Base-by-base conservation (phyloP, 2,113 vertebrate genomes). In the Atlantisia rogersi region DNA sequence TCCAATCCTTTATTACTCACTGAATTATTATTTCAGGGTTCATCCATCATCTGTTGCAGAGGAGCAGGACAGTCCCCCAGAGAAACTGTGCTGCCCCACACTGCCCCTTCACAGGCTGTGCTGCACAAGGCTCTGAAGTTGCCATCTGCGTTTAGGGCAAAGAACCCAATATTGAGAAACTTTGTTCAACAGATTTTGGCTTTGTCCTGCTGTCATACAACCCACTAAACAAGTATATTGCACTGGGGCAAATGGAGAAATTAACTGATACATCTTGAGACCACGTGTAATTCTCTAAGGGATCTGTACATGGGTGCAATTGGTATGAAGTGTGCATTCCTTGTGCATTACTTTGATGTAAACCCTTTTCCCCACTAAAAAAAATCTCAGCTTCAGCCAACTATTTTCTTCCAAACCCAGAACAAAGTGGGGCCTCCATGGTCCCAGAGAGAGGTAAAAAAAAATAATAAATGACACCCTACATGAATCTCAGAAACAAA, bases 301-400 rank as follows among this genome's bases (percentile, higher is more conserved):
- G 14, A 28, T 32, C 8, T 11, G 52, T 25, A 40, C 1, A 15
- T 21, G 0, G 0, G 26, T 0, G 0, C 77, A 31, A 2, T 50
- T 0, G 8, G 55, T 42, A 85, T 70, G 74, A 70, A 69, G 40
- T 77, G 80, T 69, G 39, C 58, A 64, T 46, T 46, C 44, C 84
- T 87, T 8, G 0, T 56, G 91, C 14, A 7, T 60, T 37, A 17
- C 50, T 95, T 97, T 82, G 70, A 53, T 80, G 75, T 68, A 85
- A 95, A 84, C 39, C 35, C 69, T 37, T 86, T 71, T 91, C 81
- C 81, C 48, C 59, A 6, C 63, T 15, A 71, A 90, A 18, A 80
- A 80, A 91, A 91, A 80, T 28, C 91, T 32, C 67, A 59, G 67
- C 59, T 80, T 88, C 64, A 84, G 67, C 32, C 0, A 0, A 69